Evolutionary conservation across 1,140 invertebrate species (phyloP).

Genomic region (Drosophila setifemur): DNA sequence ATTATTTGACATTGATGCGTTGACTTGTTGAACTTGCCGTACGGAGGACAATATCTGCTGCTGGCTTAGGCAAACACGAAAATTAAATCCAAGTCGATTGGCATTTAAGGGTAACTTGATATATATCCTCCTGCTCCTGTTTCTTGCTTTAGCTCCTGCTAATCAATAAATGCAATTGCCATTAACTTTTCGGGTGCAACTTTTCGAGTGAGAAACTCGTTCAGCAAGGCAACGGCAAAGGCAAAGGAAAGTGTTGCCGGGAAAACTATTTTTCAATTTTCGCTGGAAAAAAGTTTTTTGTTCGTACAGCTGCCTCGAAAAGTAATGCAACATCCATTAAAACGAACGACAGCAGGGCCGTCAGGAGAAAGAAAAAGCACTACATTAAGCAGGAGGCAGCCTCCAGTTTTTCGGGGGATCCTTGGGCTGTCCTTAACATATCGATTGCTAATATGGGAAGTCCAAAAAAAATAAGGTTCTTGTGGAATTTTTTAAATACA

Average conservation of each 20-base stretch:
- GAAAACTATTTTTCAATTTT: constrained; percentile 77
- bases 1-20: constrained; percentile 50
- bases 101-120: constrained; percentile 18
- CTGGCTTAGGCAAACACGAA: constrained; percentile 21
- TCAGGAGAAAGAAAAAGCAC: background rate
- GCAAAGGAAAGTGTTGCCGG: background rate
- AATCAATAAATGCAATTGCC: constrained; percentile 64
- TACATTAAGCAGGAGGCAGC: constrained; percentile 36
- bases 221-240: too few species aligned
- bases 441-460: constrained; percentile 66
- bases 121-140: background rate
- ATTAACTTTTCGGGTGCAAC: constrained; percentile 50
- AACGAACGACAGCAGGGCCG: constrained; percentile 37
- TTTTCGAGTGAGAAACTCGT: too few species aligned
- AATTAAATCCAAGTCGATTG: constrained; percentile 26
- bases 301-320: constrained; percentile 41
- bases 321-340: constrained; percentile 75
- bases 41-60: constrained; percentile 6
- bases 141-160: too few species aligned
- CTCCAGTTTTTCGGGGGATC: background rate
- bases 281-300: constrained; percentile 43
- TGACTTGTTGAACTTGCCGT: constrained; percentile 51
- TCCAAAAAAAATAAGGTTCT: background rate
- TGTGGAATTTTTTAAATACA: too few species aligned
- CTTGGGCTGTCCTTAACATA: constrained; percentile 16